phyloP scores from a whole-genome alignment of 2,113 vertebrate genomes.

The Sciurus niger region DNA sequence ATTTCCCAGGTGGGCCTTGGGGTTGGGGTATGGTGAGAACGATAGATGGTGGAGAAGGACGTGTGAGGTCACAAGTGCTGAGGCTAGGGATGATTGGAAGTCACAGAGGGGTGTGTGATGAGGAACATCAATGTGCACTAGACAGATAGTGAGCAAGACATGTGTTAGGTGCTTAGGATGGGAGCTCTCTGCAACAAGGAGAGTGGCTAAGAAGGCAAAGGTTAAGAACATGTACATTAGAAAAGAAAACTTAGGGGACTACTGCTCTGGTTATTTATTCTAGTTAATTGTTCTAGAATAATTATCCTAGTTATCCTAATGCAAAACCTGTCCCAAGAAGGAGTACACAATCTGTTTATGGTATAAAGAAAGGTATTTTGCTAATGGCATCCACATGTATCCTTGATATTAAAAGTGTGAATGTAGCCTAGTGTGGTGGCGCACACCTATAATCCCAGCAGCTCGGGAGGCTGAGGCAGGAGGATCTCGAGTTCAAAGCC shows the following conservation, averaged over 20 bases:
- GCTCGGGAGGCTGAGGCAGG: too few relatives aligned
- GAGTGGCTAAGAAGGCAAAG: neutral
- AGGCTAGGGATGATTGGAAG: neutral
- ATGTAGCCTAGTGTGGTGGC: neutral
- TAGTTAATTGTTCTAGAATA: slow-evolving; percentile 42
- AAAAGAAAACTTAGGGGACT: neutral
- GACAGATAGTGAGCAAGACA: neutral
- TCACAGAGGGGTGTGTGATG: neutral
- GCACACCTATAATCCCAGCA: too few relatives aligned
- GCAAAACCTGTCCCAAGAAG: neutral
- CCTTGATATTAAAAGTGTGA: slow-evolving; percentile 10
- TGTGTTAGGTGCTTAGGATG: neutral
- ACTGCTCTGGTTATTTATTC: slow-evolving; percentile 7
- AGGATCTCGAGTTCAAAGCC: too few relatives aligned
- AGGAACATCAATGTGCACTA: neutral
- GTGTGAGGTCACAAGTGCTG: neutral
- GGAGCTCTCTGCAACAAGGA: neutral
- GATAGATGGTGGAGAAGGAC: neutral
- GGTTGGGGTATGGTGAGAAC: neutral
- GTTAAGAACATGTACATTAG: neutral
- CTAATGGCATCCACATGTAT: neutral
- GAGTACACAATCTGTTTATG: neutral
- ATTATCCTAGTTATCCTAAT: slow-evolving; percentile 1
- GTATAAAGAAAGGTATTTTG: slow-evolving; percentile 37
- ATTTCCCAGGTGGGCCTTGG: neutral